Evolutionary conservation across 2,888 invertebrate genomes (phyloP), one percentile per base, ranked within the genome.

Genomic region (Hipparchia sbordonii): DNA sequence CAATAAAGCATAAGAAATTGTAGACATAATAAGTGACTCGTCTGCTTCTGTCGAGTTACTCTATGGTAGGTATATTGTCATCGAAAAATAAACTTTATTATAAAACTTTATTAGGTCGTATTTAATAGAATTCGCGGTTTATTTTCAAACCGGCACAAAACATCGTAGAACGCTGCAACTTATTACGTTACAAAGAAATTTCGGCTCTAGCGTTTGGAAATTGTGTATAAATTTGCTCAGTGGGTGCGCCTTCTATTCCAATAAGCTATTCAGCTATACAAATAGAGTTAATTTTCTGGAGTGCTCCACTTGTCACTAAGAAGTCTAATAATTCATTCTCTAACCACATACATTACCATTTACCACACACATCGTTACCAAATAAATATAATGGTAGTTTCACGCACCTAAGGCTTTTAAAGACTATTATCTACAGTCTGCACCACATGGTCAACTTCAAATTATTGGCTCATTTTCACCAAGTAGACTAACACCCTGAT

Each of bases 211-310:
- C 7, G 0, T 0, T 5, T 0, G 6, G 2, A 2, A 6, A 52
- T 65, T 10, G 12, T 33, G 33, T 65, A 6, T 2, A 39, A 12
- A 52, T 33, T 65, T 0, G 23, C 51, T 23, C 12, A 10, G 1
- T 12, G 10, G 39, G 2, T 10, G 12, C 33, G 2, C n/a, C 33
- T 59, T 5, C 13, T 51, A 33, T 59, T 65, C 51, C 65, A 51
- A 71, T 66, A 65, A 63, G 57, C 65, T 51, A 59, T 71, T 59
- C 59, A 52, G 68, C 75, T 74, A 75, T 77, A 75, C 77, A 75
- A 78, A 79, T 78, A 77, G 72, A 77, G 74, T 78, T 79, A 79
- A 81, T 80, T 79, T 76, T 39, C 65, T 71, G 65, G 59, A 65
- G 59, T 59, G 65, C 46, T 57, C 48, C 54, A 54, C 52, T 70